phyloP scores from a whole-genome alignment of 1,140 invertebrate genomes.

The Cydia splendana region DNA sequence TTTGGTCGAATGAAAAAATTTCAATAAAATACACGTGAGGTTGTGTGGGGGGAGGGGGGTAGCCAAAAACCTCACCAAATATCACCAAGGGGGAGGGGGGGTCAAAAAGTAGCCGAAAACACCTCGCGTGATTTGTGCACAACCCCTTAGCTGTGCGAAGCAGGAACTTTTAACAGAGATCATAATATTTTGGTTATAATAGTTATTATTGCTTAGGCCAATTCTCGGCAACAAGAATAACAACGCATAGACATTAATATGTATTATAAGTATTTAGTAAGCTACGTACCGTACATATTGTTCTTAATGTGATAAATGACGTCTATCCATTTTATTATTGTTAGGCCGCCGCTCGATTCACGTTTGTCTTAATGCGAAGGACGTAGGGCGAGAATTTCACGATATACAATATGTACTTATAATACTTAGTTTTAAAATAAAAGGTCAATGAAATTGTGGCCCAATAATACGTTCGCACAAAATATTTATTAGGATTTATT shows the following conservation, averaged over 20 bases:
- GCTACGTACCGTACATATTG: neutral
- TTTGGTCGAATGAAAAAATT: too few relatives aligned
- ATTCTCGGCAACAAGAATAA: neutral
- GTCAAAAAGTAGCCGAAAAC: too few relatives aligned
- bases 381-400: neutral
- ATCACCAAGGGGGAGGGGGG: too few relatives aligned
- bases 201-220: neutral
- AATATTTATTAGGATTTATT: too few relatives aligned
- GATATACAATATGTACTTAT: neutral
- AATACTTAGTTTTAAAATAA: neutral
- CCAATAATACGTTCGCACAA: too few relatives aligned
- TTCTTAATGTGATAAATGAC: constrained; percentile 19
- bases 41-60: too few relatives aligned
- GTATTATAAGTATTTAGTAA: neutral
- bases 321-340: constrained; percentile 6
- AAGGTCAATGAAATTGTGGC: too few relatives aligned
- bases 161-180: too few relatives aligned
- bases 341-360: constrained; percentile 9
- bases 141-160: too few relatives aligned
- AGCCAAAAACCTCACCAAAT: too few relatives aligned
- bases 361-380: constrained; percentile 24
- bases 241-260: constrained; percentile 15
- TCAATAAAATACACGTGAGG: too few relatives aligned
- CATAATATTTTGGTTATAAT: neutral
- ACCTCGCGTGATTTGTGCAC: too few relatives aligned